phyloP scores from a whole-genome alignment of 2,113 vertebrate genomes.

The Hystrix cristata region DNA sequence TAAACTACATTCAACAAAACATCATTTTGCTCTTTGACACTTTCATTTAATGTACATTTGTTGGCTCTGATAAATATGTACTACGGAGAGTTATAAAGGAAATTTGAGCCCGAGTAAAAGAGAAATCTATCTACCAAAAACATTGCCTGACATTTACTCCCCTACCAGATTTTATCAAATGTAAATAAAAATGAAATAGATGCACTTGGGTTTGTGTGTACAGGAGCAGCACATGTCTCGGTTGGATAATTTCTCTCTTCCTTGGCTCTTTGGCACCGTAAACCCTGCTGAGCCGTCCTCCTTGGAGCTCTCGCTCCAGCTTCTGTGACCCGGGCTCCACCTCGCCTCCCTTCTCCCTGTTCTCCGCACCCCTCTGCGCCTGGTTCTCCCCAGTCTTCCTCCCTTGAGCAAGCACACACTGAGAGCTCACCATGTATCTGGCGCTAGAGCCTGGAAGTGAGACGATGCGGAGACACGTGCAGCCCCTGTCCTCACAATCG shows the following conservation, averaged over 20 bases:
- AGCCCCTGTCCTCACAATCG: neutral
- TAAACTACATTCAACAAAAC: conserved; percentile 30
- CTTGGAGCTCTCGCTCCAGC: neutral
- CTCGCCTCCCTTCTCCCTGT: neutral
- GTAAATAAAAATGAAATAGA: conserved; percentile 59
- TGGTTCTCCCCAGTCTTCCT: neutral
- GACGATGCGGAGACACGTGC: neutral
- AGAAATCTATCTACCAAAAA: conserved; percentile 46
- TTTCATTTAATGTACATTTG: conserved; percentile 56
- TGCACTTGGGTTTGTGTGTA: neutral
- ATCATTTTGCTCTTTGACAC: conserved; percentile 69
- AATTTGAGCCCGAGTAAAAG: conserved; percentile 30
- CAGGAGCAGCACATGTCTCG: neutral
- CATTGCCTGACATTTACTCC: neutral
- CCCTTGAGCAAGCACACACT: neutral
- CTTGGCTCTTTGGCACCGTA: neutral
- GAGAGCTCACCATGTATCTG: neutral
- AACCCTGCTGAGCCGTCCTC: neutral
- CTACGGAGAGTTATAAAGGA: conserved; percentile 52
- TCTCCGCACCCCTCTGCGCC: neutral
- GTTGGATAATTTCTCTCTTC: neutral
- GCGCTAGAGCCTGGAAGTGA: neutral
- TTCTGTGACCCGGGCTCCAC: neutral
- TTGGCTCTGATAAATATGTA: conserved; percentile 56
- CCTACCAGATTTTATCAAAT: neutral